Evolutionary conservation across 2,888 invertebrate genomes (phyloP).

Genomic region (Metallyticus violacea): DNA sequence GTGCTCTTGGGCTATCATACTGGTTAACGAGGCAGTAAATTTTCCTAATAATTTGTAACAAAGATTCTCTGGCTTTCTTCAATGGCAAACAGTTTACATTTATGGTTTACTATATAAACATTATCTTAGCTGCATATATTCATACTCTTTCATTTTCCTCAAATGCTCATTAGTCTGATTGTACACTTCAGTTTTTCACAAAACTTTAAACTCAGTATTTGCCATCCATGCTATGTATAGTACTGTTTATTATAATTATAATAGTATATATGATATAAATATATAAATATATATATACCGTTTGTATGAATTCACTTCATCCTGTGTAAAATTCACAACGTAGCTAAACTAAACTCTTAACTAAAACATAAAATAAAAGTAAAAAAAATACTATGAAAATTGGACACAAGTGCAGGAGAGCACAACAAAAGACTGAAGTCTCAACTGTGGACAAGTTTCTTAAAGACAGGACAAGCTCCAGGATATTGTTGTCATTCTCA

Average conservation of each 20-base stretch:
- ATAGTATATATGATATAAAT: constrained; percentile 22
- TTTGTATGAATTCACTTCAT: constrained; percentile 22
- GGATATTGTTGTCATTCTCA: not conserved
- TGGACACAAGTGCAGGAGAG: constrained; percentile 15
- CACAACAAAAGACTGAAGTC: constrained; percentile 26
- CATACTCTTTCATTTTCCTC: not conserved
- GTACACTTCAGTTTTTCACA: not conserved
- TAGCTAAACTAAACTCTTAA: constrained; percentile 20
- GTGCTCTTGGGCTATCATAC: not conserved
- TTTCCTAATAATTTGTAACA: not conserved
- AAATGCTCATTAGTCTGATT: constrained; percentile 1
- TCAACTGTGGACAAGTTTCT: constrained; percentile 2
- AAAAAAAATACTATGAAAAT: constrained; percentile 9
- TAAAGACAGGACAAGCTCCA: not conserved
- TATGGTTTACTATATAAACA: not conserved
- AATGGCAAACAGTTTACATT: not conserved
- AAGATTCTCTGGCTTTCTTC: not conserved
- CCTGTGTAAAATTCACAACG: constrained; percentile 19
- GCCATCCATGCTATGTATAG: constrained; percentile 33
- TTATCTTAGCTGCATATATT: not conserved
- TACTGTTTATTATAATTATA: constrained; percentile 25
- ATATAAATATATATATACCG: constrained; percentile 2
- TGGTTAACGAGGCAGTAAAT: not conserved
- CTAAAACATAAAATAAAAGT: constrained; percentile 4
- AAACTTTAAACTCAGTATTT: constrained; percentile 20